Evolutionary conservation across 2,888 invertebrate genomes (phyloP), one percentile per base, ranked within the genome.

Genomic region (Ptilodon capucinus): DNA sequence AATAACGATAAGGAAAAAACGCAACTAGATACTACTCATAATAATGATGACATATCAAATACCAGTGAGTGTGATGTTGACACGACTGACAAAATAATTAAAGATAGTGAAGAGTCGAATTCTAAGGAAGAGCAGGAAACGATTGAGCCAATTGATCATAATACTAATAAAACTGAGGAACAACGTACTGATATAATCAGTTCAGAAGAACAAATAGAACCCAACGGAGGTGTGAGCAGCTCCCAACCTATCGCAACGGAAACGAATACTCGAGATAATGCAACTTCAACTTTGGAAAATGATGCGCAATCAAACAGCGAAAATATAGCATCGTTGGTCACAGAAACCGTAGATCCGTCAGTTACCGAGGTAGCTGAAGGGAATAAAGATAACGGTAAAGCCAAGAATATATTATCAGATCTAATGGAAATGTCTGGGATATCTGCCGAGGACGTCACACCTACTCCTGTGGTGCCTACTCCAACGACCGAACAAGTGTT

Each of bases 381-480:
- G 8, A 40, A 14, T 23, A 23, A 14, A 2, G 28, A 17, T n/a
- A 40, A 43, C 4, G 18, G 44, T n/a, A 74, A 59, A 41, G 73
- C 74, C 50, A 86, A 86, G 59, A 76, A 83, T 39, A 76, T 91
- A 57, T 53, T 91, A 23, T 89, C 88, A 0, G 89, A 90, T 66
- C 75, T 91, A 54, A 91, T 91, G 91, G 82, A 84, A 76, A 87
- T 91, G 86, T 90, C 90, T 8, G 91, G 91, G 8, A 91, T 91
- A 63, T 79, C 79, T 9, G 67, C 76, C 44, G 87, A 87, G 53
- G 89, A 90, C 46, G 54, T 69, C 4, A 51, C 57, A 28, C 52
- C 71, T 25, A 48, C 51, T 18, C 39, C 48, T n/a, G 16, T 41
- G 41, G 46, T 35, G n/a, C 4, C 38, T 28, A 17, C 17, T 11